A percentile compares a stretch with the other conserved stretches of the same genome.
phyloP scores from a whole-genome alignment of 2,797 vertebrate species.

The Chanos chanos region DNA sequence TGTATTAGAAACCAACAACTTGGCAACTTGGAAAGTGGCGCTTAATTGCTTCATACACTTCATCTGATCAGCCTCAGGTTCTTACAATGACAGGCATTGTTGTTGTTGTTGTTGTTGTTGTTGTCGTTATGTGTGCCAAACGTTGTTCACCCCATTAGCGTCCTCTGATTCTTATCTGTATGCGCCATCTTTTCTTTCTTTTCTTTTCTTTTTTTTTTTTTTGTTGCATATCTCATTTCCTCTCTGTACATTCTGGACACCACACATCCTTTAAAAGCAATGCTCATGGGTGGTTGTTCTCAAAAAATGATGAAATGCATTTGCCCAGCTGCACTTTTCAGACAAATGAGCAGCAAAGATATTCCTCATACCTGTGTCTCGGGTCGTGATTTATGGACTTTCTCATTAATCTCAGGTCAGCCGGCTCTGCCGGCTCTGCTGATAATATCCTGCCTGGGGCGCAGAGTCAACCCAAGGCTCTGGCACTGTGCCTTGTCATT shows the following conservation, averaged over 20 bases:
- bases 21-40: no score
- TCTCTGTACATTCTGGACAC: background rate
- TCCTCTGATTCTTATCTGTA: no score
- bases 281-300: slow-evolving; percentile 8
- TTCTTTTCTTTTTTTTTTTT: background rate
- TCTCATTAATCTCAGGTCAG: slow-evolving; percentile 21
- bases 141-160: no score
- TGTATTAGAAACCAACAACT: no score
- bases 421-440: slow-evolving; percentile 1
- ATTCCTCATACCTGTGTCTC: slow-evolving; percentile 27
- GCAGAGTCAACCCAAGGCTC: background rate
- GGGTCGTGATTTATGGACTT: slow-evolving; percentile 32
- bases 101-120: no score
- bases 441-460: slow-evolving; percentile 8
- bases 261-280: slow-evolving; percentile 13
- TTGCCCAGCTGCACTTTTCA: slow-evolving; percentile 27
- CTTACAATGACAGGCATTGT: no score
- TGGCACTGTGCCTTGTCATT: slow-evolving; percentile 10
- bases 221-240: background rate
- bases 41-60: no score
- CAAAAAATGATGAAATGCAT: slow-evolving; percentile 38
- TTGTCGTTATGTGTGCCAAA: no score
- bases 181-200: no score
- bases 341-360: slow-evolving; percentile 21
- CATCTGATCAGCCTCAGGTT: no score